Conservation (phyloP, 2,888 invertebrate genomes). For the Drosophila pullipes region DNA sequence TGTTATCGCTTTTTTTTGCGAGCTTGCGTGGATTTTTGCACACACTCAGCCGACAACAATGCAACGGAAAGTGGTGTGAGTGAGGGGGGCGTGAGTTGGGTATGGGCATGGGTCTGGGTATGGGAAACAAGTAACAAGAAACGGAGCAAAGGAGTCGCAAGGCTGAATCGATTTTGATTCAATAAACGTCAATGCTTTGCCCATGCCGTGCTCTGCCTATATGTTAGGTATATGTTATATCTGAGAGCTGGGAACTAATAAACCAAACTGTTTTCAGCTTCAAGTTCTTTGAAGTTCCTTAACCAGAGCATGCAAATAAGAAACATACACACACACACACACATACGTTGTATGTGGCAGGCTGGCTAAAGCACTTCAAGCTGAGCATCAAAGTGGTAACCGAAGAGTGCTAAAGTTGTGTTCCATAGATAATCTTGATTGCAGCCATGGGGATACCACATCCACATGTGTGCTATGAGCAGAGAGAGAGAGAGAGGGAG, state of each 20-base stretch:
- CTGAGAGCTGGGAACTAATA: constrained; percentile 61
- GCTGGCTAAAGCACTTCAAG: constrained; percentile 3
- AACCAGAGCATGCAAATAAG: constrained; percentile 5
- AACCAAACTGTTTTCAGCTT: constrained; percentile 68
- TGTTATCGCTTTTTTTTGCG: constrained; percentile 22
- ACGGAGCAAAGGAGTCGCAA: constrained; percentile 37
- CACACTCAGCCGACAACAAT: constrained; percentile 45
- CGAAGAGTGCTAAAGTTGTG: constrained; percentile 39
- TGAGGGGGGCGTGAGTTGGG: not conserved
- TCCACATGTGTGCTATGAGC: not conserved
- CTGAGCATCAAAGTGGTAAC: constrained; percentile 40
- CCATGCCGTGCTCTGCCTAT: constrained; percentile 22
- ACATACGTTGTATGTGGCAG: not conserved
- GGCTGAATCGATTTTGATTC: constrained; percentile 71
- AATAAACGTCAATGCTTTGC: constrained; percentile 74
- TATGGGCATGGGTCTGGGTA: no score
- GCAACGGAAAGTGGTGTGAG: constrained; percentile 38
- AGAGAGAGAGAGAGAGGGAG: not conserved
- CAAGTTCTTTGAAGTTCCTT: constrained; percentile 44
- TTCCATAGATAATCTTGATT: constrained; percentile 46
- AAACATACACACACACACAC: constrained; percentile 4
- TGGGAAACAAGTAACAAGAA: constrained; percentile 24
- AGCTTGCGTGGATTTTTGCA: constrained; percentile 49
- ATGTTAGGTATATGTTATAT: constrained; percentile 28
- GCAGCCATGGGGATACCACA: constrained; percentile 34